phyloP scores from a whole-genome alignment of 2,113 vertebrate genomes.

The Todiramphus chloris region DNA sequence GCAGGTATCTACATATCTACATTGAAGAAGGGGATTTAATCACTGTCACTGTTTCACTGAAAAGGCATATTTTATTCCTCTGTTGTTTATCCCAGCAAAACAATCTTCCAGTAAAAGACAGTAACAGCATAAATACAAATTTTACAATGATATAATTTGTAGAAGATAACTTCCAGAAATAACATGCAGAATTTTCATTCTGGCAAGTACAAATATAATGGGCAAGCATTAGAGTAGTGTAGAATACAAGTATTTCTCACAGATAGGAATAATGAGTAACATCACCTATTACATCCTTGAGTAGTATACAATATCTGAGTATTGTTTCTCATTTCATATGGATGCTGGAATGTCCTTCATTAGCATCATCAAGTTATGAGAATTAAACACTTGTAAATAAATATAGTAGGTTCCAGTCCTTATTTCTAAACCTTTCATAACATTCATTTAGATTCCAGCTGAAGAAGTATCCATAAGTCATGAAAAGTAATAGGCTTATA shows the following conservation, averaged over 20 bases:
- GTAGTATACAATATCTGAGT: neutral
- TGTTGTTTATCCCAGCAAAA: neutral
- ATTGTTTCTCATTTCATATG: neutral
- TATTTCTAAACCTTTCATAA: constrained; percentile 21
- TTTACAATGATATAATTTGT: neutral
- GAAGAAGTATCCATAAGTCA: constrained; percentile 15
- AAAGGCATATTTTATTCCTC: neutral
- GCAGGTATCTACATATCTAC: neutral
- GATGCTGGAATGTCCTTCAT: neutral
- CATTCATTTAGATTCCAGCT: neutral
- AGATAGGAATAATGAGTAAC: neutral
- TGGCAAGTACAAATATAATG: neutral
- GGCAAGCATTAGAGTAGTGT: neutral
- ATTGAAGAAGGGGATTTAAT: neutral
- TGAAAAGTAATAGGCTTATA: constrained; percentile 24
- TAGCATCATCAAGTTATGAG: neutral
- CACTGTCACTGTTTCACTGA: neutral
- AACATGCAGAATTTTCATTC: neutral
- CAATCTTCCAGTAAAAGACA: neutral
- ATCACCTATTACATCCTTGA: neutral
- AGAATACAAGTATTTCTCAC: neutral
- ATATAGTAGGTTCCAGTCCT: neutral
- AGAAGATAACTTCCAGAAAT: neutral
- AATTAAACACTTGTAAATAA: constrained; percentile 24
- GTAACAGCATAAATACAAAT: neutral